Percentiles rank a stretch among this genome's conserved stretches.
phyloP scores from a whole-genome alignment of 2,797 vertebrate species.

The Acanthornis magna region DNA sequence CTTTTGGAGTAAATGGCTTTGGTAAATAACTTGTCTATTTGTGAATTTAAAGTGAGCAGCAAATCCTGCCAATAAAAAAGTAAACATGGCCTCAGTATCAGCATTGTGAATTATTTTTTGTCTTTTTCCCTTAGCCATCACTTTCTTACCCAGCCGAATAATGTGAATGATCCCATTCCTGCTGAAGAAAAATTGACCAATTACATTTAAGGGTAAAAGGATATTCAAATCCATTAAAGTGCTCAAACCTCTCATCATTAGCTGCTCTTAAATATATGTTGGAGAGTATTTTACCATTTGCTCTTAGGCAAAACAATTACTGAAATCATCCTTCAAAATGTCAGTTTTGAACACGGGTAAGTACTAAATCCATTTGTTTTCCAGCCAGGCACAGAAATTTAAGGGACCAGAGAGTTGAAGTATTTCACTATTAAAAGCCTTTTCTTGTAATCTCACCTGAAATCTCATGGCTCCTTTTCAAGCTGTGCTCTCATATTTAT shows the following conservation, averaged over 20 bases:
- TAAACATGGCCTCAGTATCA: background rate
- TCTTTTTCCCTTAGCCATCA: background rate
- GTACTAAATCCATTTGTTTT: background rate
- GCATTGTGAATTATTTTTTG: background rate
- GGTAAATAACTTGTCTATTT: background rate
- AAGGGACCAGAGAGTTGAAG: background rate
- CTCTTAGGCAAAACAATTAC: background rate
- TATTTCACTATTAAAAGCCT: background rate
- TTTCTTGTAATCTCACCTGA: background rate
- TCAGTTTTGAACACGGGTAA: background rate
- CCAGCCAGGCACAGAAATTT: background rate
- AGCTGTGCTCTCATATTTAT: background rate
- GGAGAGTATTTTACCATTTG: background rate
- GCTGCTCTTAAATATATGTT: background rate
- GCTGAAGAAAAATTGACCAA: background rate
- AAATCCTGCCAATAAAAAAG: conserved; percentile 44
- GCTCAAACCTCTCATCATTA: background rate
- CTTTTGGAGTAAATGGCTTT: conserved; percentile 22
- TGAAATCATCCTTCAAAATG: background rate
- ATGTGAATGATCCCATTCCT: background rate
- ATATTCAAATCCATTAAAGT: background rate
- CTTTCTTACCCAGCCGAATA: background rate
- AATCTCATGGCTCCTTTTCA: background rate
- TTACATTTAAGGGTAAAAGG: background rate
- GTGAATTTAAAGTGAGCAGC: conserved; percentile 14